A percentile compares a stretch with the other conserved stretches of the same genome.
These are phyloP conservation scores for Eretmocerus hayati DNA, from an alignment of 2,888 invertebrate species.

Conservation along the genomic window DNA sequence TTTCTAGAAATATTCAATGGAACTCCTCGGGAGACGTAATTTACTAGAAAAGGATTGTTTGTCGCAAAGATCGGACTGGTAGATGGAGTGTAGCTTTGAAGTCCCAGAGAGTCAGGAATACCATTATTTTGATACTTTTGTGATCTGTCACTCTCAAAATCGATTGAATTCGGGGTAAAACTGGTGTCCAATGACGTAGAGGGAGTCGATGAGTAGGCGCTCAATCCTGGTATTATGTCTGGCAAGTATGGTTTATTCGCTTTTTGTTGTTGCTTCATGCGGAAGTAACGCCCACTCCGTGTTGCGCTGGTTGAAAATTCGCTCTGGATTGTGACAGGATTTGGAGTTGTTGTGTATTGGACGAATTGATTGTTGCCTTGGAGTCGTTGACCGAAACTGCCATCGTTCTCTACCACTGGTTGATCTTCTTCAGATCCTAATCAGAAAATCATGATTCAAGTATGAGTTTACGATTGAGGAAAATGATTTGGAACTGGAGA, in stretches of 20 bases:
- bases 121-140: not conserved
- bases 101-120: not conserved
- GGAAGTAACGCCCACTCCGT: conserved; percentile 2
- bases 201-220: conserved; percentile 11
- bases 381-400: conserved; percentile 29
- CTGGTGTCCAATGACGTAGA: conserved; percentile 3
- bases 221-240: conserved; percentile 9
- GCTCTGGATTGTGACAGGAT: not conserved
- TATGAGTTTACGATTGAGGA: no score
- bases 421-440: conserved; percentile 28
- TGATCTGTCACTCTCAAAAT: conserved; percentile 2
- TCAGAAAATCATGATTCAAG: no score
- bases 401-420: conserved; percentile 27
- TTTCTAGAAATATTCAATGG: conserved; percentile 1
- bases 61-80: no score
- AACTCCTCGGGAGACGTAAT: conserved; percentile 8
- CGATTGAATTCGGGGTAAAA: conserved; percentile 10
- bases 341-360: not conserved
- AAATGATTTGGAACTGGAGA: no score
- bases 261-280: not conserved
- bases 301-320: not conserved
- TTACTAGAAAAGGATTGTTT: conserved; percentile 7
- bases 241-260: conserved; percentile 8
- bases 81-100: no score
- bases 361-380: not conserved